Evolutionary conservation across 2,113 vertebrate species (phyloP), one percentile per base, ranked within the genome.

Genomic region (Atlantisia rogersi): DNA sequence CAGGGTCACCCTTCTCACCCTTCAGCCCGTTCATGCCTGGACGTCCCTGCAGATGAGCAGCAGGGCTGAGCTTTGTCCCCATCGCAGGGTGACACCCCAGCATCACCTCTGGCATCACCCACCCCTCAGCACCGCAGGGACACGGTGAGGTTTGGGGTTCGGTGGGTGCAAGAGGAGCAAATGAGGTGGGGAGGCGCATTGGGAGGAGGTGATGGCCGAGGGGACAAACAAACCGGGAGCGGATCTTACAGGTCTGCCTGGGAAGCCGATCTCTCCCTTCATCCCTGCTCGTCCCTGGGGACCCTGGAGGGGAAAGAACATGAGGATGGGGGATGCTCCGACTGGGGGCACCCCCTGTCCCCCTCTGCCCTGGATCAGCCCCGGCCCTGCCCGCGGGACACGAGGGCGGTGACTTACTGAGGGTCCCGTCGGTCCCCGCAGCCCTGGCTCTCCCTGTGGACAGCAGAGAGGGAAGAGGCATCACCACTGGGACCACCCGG

Each of bases 231-330:
- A 83, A 94, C 64, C 3, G 3, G 68, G 46, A 90, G 64, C 17
- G 10, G 55, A 73, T 97, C 99, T 99, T 93, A 99, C 99, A 2
- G 99, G 98, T 96, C 99, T 98, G 81, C 99, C 99, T 1, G 99
- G 99, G 78, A 99, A 97, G 84, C 99, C 99, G 2, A 99, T 99
- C 96, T 99, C 99, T 88, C 99, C 99, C 77, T 99, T 99, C 64
- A 96, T 93, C 32, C 99, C 99, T 4, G 94, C 32, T 68, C 97
- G 97, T 69, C 99, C 99, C 0, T 95, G 76, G 1, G 97, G 95
- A 60, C 99, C 99, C 99, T 99, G 94, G 11, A 77, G 24, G 28
- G 17, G 46, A 90, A 46, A 64, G 81, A 56, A 68, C 32, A 68
- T 0, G 2, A 91, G 53, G 56, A 56, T 31, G 46, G 70, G 50